Evolutionary conservation across 2,113 vertebrate genomes (phyloP).

Genomic region (Balaeniceps rex): DNA sequence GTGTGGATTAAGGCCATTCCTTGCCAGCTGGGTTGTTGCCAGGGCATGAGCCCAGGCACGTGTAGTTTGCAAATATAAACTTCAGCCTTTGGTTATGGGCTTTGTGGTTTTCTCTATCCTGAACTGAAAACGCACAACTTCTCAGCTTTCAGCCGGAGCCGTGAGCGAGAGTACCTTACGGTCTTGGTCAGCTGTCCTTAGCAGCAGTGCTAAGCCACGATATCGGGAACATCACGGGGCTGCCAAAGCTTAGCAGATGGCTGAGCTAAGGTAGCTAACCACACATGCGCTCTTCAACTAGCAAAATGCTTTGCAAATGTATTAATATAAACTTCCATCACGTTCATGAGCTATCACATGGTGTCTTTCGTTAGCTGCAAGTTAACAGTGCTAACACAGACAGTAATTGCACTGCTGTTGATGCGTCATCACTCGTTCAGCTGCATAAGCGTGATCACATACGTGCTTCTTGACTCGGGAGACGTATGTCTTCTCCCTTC

Average conservation of each 20-base stretch:
- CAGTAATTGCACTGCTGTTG: too few species aligned
- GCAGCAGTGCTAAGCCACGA: neutral
- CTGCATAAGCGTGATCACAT: rapidly evolving
- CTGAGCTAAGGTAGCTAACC: neutral
- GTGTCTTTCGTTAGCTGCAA: neutral
- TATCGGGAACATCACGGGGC: neutral
- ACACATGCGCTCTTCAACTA: rapidly evolving
- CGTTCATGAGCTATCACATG: neutral
- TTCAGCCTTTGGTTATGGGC: neutral
- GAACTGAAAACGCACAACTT: rapidly evolving
- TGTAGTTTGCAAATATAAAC: neutral
- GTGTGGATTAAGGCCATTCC: neutral
- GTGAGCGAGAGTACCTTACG: neutral
- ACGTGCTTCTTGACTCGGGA: neutral
- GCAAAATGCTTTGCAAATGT: neutral
- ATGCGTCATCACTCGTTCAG: neutral
- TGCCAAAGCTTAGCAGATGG: neutral
- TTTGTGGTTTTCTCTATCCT: neutral
- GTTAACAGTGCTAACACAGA: neutral
- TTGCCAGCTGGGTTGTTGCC: neutral
- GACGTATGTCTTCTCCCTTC: neutral
- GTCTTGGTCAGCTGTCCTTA: neutral
- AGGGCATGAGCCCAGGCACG: neutral
- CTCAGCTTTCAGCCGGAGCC: neutral
- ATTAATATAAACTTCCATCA: neutral